Evolutionary conservation across 2,888 invertebrate species (phyloP).

Genomic region (Stictocephala bisonia): DNA sequence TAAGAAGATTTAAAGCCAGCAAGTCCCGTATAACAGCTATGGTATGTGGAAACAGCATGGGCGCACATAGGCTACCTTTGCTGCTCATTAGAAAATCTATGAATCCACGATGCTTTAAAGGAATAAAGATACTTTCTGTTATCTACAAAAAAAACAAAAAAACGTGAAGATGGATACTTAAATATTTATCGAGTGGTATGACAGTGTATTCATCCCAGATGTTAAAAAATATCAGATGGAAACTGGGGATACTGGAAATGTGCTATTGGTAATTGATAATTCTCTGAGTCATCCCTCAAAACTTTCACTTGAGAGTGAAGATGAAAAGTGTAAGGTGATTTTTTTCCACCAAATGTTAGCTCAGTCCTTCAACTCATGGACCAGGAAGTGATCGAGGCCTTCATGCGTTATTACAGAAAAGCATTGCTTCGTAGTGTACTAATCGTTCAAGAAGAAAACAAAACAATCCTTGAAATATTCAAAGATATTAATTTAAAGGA

Average conservation of each 20-base stretch:
- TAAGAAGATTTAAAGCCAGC: no score
- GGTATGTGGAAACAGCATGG: no score
- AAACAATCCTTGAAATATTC: constrained; percentile 48
- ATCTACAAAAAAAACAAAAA: constrained; percentile 44
- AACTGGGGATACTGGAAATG: constrained; percentile 20
- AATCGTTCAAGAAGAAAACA: constrained; percentile 41
- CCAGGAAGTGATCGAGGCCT: constrained; percentile 57
- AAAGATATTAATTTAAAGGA: constrained; percentile 53
- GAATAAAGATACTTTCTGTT: background rate
- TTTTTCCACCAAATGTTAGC: constrained; percentile 57
- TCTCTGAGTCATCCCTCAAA: constrained; percentile 50
- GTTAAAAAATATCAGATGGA: constrained; percentile 33
- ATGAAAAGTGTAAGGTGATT: constrained; percentile 51
- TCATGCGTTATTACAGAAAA: constrained; percentile 50
- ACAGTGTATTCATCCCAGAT: constrained; percentile 27
- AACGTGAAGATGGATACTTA: constrained; percentile 9
- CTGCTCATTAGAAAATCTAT: constrained; percentile 59
- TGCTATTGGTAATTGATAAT: constrained; percentile 55
- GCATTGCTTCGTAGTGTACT: constrained; percentile 51
- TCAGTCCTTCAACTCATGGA: constrained; percentile 59
- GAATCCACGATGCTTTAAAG: constrained; percentile 58
- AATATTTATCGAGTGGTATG: constrained; percentile 23
- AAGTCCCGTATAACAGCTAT: no score
- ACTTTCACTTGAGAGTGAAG: constrained; percentile 26
- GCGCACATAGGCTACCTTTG: constrained; percentile 58